These are phyloP conservation scores for Falco concolor DNA, from an alignment of 2,797 vertebrate species.

Conservation along the genomic window DNA sequence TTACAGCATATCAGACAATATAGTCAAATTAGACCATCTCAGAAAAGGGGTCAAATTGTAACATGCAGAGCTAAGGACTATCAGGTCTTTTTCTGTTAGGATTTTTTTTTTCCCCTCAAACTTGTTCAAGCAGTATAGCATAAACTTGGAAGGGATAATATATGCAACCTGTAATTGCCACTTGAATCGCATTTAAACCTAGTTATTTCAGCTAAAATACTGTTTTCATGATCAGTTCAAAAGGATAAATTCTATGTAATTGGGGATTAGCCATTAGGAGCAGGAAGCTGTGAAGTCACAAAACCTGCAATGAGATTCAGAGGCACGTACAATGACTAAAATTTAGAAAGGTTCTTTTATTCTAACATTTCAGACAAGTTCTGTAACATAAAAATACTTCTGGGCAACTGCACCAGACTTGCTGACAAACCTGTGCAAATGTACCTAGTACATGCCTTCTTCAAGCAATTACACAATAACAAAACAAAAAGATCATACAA, in stretches of 20 bases:
- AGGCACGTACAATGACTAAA: not conserved
- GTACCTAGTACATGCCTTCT: not conserved
- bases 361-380: not conserved
- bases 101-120: not conserved
- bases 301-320: not conserved
- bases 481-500: not conserved
- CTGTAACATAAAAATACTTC: not conserved
- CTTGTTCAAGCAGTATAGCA: not conserved
- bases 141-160: not conserved
- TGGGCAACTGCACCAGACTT: not conserved
- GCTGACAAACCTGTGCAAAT: not conserved
- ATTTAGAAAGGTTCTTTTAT: not conserved
- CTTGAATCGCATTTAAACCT: not conserved
- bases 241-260: not conserved
- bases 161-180: not conserved
- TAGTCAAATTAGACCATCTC: not conserved
- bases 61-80: not conserved
- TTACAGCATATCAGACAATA: not conserved
- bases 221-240: not conserved
- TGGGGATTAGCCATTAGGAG: not conserved
- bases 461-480: not conserved
- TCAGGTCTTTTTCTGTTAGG: not conserved
- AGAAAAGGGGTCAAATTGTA: not conserved
- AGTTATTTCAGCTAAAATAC: not conserved
- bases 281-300: not conserved